Conservation (phyloP, 2,888 invertebrate genomes). For the Torymus tubicola region DNA sequence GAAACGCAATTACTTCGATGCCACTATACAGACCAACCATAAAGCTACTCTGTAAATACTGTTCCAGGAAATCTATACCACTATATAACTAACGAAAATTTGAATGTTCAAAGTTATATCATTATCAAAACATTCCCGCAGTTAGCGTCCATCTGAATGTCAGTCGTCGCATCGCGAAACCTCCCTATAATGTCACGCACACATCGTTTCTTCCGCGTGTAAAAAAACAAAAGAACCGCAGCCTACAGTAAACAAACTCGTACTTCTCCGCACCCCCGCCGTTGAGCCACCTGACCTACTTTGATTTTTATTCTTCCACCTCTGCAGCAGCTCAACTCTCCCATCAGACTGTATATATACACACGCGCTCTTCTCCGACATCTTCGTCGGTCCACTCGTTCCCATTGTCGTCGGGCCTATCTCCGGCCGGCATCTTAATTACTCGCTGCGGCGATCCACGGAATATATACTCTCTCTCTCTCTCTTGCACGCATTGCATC, state of each 20-base stretch:
- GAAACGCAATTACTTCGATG: too few species aligned
- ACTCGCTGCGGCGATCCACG: slow-evolving; percentile 25
- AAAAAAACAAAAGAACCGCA: background rate
- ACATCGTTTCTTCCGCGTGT: too few species aligned
- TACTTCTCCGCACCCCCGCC: background rate
- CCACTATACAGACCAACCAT: too few species aligned
- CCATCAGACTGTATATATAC: background rate
- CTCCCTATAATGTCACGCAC: too few species aligned
- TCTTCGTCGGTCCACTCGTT: background rate
- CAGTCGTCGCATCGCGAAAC: too few species aligned
- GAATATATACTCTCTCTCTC: background rate
- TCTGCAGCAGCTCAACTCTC: background rate
- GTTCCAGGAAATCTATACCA: too few species aligned
- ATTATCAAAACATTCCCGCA: too few species aligned
- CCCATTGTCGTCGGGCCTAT: slow-evolving; percentile 14
- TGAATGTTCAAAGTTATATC: too few species aligned
- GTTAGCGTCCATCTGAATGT: too few species aligned
- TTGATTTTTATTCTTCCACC: background rate
- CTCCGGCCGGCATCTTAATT: slow-evolving; percentile 40
- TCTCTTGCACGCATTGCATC: background rate
- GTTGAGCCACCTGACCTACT: background rate
- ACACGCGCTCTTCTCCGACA: background rate
- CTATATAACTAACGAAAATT: too few species aligned
- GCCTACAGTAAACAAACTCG: background rate
- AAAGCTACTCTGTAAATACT: too few species aligned